Base-by-base conservation (phyloP, 2,113 vertebrate species). In the Amblyornis subalaris region DNA sequence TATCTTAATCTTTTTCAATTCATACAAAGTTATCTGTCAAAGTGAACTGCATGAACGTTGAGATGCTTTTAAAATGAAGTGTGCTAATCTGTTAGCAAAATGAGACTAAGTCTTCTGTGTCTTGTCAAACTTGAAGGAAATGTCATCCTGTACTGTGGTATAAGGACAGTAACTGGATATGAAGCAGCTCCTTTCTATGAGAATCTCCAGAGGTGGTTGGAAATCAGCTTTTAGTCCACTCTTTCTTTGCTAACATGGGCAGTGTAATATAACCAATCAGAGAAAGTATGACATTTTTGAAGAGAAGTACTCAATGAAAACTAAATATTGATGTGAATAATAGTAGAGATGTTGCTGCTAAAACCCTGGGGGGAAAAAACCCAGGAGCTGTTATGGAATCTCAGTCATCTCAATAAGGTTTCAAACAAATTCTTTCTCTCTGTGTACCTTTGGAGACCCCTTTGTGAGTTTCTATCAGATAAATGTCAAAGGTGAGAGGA, bases 331-430 rank as follows among this genome's bases (percentile, higher is more conserved):
- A 29, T 77, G 14, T 28, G 22, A 81, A 36, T 58, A 62, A 33
- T 70, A 54, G 19, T 19, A 24, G 9, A 45, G 17, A 35, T 42
- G 12, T 35, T 89, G 23, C 51, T 77, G 38, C 6, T 72, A 44
- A 58, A 36, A 71, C 12, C 10, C 3, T 23, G 28, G 3, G 14
- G 7, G 7, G 3, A 3, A 31, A 35, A 19, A 7, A 12, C 2
- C 2, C 15, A 51, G 14, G 2, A 60, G 1, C 17, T 54, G 11
- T 51, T 66, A 20, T 0, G 1, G 24, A 60, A 47, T 69, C 14
- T 51, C 38, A 85, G 44, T 82, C 22, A 47, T 55, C 18, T 71
- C 38, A 31, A 2, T 60, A 28, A 64, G 8, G 5, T 84, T 84
- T 84, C 16, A 65, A 44, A 64, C 19, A 65, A 47, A 19, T 24